These are phyloP conservation scores for Glaucopsyche alexis DNA, from an alignment of 2,888 invertebrate genomes.

Conservation along the genomic window DNA sequence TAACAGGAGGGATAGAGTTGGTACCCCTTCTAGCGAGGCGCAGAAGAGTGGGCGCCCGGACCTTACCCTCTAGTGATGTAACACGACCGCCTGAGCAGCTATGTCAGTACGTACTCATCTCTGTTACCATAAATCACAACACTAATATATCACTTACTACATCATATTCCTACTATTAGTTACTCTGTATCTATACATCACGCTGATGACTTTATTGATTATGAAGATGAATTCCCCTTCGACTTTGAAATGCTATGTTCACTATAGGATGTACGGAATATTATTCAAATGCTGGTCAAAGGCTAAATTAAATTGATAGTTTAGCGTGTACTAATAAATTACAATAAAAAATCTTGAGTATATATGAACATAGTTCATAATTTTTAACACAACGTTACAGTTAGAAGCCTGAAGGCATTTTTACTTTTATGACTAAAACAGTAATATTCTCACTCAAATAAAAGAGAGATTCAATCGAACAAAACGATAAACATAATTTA, in stretches of 20 bases:
- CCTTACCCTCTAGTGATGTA: slow-evolving; percentile 71
- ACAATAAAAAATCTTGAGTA: background rate
- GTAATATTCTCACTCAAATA: background rate
- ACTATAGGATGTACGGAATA: background rate
- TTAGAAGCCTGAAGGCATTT: background rate
- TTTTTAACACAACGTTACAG: background rate
- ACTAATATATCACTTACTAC: slow-evolving; percentile 8
- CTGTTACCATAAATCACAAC: slow-evolving; percentile 31
- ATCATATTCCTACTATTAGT: background rate
- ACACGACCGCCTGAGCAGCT: slow-evolving; percentile 66
- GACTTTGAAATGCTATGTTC: background rate
- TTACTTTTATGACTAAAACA: background rate
- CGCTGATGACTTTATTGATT: background rate
- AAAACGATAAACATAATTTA: background rate
- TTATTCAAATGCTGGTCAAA: background rate
- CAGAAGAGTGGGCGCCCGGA: slow-evolving; percentile 74
- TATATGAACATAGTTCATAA: background rate
- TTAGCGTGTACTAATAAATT: background rate
- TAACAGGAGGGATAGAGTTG: slow-evolving; percentile 86
- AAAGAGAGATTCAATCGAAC: background rate
- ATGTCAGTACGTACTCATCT: slow-evolving; percentile 63
- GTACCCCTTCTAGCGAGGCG: slow-evolving; percentile 87
- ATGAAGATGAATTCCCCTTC: background rate
- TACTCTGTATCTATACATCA: background rate
- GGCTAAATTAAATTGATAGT: background rate